Percentiles rank a stretch among this genome's conserved stretches.
Conservation (phyloP, 2,797 vertebrate genomes). For the Myotis findleyi region DNA sequence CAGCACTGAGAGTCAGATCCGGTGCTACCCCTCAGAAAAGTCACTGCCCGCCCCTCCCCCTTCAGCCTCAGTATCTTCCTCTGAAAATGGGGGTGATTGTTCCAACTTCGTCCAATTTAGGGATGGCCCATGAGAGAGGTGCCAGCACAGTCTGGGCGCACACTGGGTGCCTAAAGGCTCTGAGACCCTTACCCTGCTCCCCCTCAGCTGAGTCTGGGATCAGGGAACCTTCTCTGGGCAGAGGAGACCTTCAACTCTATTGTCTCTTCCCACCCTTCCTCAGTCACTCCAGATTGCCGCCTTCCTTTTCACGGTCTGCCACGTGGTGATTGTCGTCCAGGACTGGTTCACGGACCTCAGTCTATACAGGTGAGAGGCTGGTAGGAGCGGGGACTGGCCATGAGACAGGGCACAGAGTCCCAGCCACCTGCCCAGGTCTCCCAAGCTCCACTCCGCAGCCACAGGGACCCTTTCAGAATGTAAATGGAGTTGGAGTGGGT, state of each 20-base stretch:
- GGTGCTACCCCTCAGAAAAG: not conserved
- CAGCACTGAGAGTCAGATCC: not conserved
- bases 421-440: not conserved
- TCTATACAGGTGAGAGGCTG: slow-evolving; percentile 90
- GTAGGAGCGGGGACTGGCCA: accelerated
- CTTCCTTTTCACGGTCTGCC: slow-evolving; percentile 96
- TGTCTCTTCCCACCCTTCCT: not conserved
- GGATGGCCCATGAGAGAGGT: not conserved
- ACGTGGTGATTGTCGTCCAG: slow-evolving; percentile 95
- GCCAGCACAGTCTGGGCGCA: not conserved
- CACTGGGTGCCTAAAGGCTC: not conserved
- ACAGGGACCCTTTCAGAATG: not conserved
- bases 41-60: not conserved
- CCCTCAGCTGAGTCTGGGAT: not conserved
- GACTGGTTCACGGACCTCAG: slow-evolving; percentile 96
- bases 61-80: not conserved
- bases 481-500: not conserved
- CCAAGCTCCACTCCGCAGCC: not conserved
- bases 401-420: not conserved
- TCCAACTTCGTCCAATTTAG: not conserved
- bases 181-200: not conserved
- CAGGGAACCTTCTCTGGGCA: not conserved
- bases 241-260: not conserved
- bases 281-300: slow-evolving; percentile 96
- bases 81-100: too few relatives aligned